Conservation (phyloP, 2,797 vertebrate species). For the Scolopax bukidnonensis region DNA sequence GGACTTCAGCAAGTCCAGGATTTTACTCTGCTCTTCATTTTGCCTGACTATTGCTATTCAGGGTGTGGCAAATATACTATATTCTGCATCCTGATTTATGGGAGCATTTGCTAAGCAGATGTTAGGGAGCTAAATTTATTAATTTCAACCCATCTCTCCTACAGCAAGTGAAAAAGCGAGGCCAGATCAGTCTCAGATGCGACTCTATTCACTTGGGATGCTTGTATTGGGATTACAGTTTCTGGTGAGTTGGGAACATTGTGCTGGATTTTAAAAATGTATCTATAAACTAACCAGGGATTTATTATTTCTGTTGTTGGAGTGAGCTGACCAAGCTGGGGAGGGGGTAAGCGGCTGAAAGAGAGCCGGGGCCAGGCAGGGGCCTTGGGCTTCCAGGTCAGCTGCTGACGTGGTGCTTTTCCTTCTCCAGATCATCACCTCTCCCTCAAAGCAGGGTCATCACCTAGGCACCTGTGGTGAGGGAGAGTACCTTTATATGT, state of each 20-base stretch:
- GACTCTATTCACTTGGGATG: not conserved
- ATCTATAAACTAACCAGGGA: not conserved
- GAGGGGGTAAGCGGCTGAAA: not conserved
- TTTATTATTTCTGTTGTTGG: not conserved
- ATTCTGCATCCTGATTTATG: conserved; percentile 47
- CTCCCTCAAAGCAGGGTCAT: not conserved
- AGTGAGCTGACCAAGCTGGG: not conserved
- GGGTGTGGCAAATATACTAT: conserved; percentile 43
- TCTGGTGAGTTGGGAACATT: not conserved
- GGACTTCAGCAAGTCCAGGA: conserved; percentile 6
- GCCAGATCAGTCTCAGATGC: not conserved
- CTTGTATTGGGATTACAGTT: not conserved
- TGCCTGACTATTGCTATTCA: conserved; percentile 18
- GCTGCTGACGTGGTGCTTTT: not conserved
- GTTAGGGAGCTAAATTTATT: not conserved
- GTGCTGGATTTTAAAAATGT: not conserved
- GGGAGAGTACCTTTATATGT: not conserved
- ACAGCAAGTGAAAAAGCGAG: not conserved
- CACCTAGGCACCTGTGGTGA: not conserved
- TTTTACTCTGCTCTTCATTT: conserved; percentile 6
- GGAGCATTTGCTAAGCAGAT: conserved; percentile 54
- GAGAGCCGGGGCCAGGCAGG: fast-evolving
- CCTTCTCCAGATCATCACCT: not conserved
- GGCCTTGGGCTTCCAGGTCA: not conserved
- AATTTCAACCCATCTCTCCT: not conserved